Percentiles rank a stretch among this genome's conserved stretches.
Evolutionary conservation across 2,797 vertebrate species (phyloP).

Genomic region (Ctenosaura bakeri): DNA sequence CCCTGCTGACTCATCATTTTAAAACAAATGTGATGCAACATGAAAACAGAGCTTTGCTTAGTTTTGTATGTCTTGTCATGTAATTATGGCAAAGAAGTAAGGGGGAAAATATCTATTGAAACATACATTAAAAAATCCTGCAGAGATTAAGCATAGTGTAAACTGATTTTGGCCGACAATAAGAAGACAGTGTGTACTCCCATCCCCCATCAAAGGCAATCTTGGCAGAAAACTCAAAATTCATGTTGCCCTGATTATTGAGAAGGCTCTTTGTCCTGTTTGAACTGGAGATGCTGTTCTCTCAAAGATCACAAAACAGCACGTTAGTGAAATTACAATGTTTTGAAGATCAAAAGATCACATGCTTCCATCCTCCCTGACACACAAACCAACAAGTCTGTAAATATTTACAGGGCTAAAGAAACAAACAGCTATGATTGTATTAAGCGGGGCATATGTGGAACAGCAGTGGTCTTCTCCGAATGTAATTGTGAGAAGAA

Average conservation of each 20-base stretch:
- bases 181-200: conserved; percentile 42
- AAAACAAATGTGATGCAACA: conserved; percentile 59
- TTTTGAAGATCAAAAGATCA: neutral
- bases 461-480: neutral
- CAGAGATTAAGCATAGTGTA: neutral
- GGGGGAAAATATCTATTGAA: conserved; percentile 39
- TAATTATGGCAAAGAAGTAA: conserved; percentile 56
- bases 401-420: neutral
- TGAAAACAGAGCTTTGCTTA: conserved; percentile 58
- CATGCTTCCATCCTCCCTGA: neutral
- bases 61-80: conserved; percentile 23
- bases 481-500: neutral
- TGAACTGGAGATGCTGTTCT: conserved; percentile 3
- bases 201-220: neutral
- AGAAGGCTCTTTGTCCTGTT: conserved; percentile 20
- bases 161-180: conserved; percentile 38
- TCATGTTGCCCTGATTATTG: conserved; percentile 22
- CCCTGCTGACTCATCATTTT: conserved; percentile 48
- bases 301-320: conserved; percentile 33
- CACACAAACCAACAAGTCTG: neutral
- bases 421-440: neutral
- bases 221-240: conserved; percentile 45
- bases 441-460: neutral
- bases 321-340: conserved; percentile 40
- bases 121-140: conserved; percentile 26